phyloP scores from a whole-genome alignment of 2,888 invertebrate species.

The Mesorhabditis sp. region DNA sequence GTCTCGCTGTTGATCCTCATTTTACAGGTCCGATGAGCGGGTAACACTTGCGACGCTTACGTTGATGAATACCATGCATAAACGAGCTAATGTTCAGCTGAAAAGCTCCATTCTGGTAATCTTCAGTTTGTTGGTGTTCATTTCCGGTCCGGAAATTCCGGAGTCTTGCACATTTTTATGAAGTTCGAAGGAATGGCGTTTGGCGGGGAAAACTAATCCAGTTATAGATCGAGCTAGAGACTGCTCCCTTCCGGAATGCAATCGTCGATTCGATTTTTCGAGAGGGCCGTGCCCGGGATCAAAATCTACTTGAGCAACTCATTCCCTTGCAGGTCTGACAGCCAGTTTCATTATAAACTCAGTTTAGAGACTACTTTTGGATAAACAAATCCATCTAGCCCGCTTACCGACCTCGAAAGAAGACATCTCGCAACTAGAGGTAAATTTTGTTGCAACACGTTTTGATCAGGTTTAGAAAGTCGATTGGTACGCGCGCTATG shows the following conservation, averaged over 20 bases:
- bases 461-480: neutral
- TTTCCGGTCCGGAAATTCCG: neutral
- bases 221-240: constrained; percentile 30
- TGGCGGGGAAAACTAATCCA: constrained; percentile 9
- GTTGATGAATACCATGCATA: constrained; percentile 84
- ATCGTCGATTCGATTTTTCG: constrained; percentile 33
- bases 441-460: neutral
- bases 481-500: constrained; percentile 3
- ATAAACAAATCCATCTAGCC: constrained; percentile 19
- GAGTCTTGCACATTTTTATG: constrained; percentile 15
- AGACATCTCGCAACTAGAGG: constrained; percentile 22
- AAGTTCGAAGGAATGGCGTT: constrained; percentile 9
- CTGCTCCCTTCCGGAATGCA: constrained; percentile 39
- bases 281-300: constrained; percentile 25
- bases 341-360: neutral
- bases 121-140: no score
- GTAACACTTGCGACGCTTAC: constrained; percentile 91
- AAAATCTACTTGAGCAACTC: constrained; percentile 31
- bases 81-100: constrained; percentile 67
- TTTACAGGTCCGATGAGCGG: constrained; percentile 65
- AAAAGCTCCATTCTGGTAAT: constrained; percentile 65
- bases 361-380: constrained; percentile 18
- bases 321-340: constrained; percentile 24
- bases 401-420: constrained; percentile 19
- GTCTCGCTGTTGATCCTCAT: no score